Evolutionary conservation across 2,888 invertebrate genomes (phyloP).

Genomic region (Eudasyphora cyanicolor): DNA sequence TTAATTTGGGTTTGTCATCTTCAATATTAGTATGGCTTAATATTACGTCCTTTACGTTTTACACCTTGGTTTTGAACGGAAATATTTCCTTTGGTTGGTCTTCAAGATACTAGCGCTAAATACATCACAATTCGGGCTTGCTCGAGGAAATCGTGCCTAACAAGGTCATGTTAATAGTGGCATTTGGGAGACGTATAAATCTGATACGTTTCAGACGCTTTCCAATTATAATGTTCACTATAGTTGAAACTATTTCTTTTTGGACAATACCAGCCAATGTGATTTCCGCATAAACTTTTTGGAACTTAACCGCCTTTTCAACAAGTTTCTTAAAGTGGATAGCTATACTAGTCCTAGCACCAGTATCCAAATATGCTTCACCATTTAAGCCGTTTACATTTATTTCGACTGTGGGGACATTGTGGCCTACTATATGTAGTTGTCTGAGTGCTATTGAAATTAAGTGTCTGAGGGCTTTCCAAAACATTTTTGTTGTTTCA

Average conservation of each 20-base stretch:
- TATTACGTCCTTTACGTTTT: not conserved
- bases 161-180: slow-evolving; percentile 36
- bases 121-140: slow-evolving; percentile 42
- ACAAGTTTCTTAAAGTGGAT: too few relatives aligned
- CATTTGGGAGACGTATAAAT: slow-evolving; percentile 60
- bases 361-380: too few relatives aligned
- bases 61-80: slow-evolving; percentile 37
- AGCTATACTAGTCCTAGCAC: slow-evolving; percentile 60
- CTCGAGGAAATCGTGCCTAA: slow-evolving; percentile 48
- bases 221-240: slow-evolving; percentile 42
- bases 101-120: slow-evolving; percentile 41
- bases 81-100: slow-evolving; percentile 62
- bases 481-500: slow-evolving; percentile 28
- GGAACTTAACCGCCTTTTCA: slow-evolving; percentile 50
- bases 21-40: not conserved
- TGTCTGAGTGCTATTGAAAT: slow-evolving; percentile 40
- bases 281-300: slow-evolving; percentile 51
- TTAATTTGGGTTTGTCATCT: not conserved
- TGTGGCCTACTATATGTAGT: slow-evolving; percentile 38
- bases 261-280: slow-evolving; percentile 46
- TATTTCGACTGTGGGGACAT: too few relatives aligned
- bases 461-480: slow-evolving; percentile 13
- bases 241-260: slow-evolving; percentile 45
- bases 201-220: slow-evolving; percentile 51
- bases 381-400: too few relatives aligned